Percentiles rank a stretch among this genome's conserved stretches.
Conservation (phyloP, 2,888 invertebrate species). For the Lissonota sp. region DNA sequence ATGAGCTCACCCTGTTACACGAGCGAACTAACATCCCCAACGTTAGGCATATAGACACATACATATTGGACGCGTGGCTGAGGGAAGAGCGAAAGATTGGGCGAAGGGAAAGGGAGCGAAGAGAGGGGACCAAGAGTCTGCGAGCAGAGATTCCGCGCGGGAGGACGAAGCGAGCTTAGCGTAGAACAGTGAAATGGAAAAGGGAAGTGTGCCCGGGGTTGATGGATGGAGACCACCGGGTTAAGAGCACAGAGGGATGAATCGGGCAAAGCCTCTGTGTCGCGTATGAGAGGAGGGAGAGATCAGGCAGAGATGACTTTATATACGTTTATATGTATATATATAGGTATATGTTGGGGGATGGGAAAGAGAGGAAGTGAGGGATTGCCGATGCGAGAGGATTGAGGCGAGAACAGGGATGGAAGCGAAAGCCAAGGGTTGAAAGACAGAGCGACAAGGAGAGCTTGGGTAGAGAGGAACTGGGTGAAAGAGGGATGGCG, state of each 20-base stretch:
- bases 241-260: constrained; percentile 24
- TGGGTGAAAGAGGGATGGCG: constrained; percentile 13
- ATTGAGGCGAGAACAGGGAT: constrained; percentile 47
- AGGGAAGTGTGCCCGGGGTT: constrained; percentile 46
- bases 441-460: background rate
- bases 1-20: constrained; percentile 46
- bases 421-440: constrained; percentile 39
- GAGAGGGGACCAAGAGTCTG: constrained; percentile 14
- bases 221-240: constrained; percentile 57
- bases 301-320: background rate
- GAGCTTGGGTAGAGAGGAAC: background rate
- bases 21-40: constrained; percentile 31
- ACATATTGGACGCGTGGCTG: background rate
- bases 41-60: constrained; percentile 14
- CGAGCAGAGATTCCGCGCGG: constrained; percentile 39
- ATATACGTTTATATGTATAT: background rate
- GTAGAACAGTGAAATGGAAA: constrained; percentile 26
- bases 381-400: constrained; percentile 53
- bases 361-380: constrained; percentile 56
- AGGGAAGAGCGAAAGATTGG: background rate
- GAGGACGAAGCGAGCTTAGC: constrained; percentile 11
- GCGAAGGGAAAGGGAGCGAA: background rate
- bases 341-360: background rate
- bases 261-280: constrained; percentile 30
- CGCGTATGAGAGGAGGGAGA: constrained; percentile 28